Evolutionary conservation across 2,888 invertebrate genomes (phyloP).

Genomic region (Erebia epiphron): DNA sequence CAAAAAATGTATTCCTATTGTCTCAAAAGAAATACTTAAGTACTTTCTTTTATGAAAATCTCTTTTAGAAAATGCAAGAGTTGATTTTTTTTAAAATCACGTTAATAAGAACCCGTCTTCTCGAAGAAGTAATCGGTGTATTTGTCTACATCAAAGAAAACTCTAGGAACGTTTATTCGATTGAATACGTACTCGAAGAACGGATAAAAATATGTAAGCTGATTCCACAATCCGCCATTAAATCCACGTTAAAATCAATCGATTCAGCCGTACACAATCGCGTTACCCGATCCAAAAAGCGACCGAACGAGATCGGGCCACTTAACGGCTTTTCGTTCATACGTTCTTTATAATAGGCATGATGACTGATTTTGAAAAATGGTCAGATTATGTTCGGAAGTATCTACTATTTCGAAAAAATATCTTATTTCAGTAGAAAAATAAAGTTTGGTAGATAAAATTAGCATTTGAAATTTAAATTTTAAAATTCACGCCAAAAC

Average conservation of each 20-base stretch:
- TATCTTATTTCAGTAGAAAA: no score
- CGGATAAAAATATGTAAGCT: not conserved
- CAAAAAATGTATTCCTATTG: no score
- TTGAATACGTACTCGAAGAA: not conserved
- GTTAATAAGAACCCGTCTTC: not conserved
- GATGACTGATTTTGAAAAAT: no score
- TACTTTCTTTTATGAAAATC: no score
- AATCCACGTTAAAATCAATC: slow-evolving; percentile 23
- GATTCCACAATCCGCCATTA: not conserved
- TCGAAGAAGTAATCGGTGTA: not conserved
- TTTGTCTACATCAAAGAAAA: slow-evolving; percentile 1
- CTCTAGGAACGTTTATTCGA: not conserved
- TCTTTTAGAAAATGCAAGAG: not conserved
- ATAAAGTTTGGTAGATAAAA: no score
- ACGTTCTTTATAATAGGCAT: slow-evolving; percentile 35
- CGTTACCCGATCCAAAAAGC: slow-evolving; percentile 28
- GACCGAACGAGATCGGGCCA: slow-evolving; percentile 49
- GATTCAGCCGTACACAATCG: slow-evolving; percentile 21
- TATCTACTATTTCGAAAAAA: no score
- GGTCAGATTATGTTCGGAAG: no score
- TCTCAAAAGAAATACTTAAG: no score
- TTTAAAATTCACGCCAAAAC: no score
- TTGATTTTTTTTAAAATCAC: not conserved
- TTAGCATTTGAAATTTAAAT: no score
- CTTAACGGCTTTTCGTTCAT: slow-evolving; percentile 58